Conservation (phyloP, 2,113 vertebrate genomes). For the Mesitornis unicolor region DNA sequence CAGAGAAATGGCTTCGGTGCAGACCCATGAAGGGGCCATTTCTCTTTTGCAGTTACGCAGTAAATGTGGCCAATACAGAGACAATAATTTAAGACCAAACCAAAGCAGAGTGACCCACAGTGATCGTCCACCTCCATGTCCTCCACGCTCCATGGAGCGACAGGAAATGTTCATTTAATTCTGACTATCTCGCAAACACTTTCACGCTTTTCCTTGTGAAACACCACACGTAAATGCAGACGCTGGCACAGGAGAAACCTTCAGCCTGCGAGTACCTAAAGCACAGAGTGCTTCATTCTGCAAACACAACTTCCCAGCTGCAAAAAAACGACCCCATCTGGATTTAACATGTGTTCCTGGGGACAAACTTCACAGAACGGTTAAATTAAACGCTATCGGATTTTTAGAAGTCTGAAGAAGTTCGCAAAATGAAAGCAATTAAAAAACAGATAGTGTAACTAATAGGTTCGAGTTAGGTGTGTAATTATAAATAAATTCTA, state of each 20-base stretch:
- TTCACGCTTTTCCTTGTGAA: background rate
- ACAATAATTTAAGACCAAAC: background rate
- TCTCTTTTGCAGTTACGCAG: background rate
- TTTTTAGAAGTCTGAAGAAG: slow-evolving; percentile 44
- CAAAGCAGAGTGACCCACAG: background rate
- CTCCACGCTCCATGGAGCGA: background rate
- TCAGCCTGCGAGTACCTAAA: background rate
- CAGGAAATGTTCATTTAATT: background rate
- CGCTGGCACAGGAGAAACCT: background rate
- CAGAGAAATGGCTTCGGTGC: background rate
- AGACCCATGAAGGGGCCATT: background rate
- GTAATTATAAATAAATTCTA: slow-evolving; percentile 58
- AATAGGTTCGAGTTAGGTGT: slow-evolving; percentile 16
- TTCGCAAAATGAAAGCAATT: slow-evolving; percentile 41
- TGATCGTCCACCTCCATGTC: background rate
- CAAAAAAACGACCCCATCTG: background rate
- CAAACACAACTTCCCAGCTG: slow-evolving; percentile 24
- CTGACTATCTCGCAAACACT: background rate
- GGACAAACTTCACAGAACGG: background rate
- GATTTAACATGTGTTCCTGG: background rate
- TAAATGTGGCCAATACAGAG: background rate
- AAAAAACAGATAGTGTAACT: slow-evolving; percentile 30
- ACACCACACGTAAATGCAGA: rapidly evolving
- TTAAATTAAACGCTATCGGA: slow-evolving; percentile 29
- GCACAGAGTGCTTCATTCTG: background rate